Evolutionary conservation across 2,888 invertebrate genomes (phyloP).

Genomic region (Polydrusus pterygomalis): DNA sequence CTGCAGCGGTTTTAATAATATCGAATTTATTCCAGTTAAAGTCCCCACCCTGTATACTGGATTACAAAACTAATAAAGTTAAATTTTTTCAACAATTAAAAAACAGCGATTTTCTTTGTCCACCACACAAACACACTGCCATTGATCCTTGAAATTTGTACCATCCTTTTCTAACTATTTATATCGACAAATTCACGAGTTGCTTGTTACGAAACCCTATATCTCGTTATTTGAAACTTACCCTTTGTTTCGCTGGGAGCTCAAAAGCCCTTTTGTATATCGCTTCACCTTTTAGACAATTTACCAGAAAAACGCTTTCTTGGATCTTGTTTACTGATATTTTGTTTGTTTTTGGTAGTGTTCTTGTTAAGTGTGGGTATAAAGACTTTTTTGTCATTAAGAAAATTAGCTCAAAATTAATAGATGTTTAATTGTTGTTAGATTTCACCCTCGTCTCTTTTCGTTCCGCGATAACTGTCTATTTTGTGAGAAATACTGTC

Average conservation of each 20-base stretch:
- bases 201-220: neutral
- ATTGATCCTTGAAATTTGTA: neutral
- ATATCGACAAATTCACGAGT: neutral
- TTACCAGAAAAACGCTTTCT: slow-evolving; percentile 15
- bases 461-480: no score
- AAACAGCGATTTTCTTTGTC: no score
- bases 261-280: slow-evolving; percentile 19
- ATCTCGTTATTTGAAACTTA: slow-evolving; percentile 6
- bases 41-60: no score
- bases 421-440: no score
- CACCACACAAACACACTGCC: neutral
- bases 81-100: no score
- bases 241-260: slow-evolving; percentile 16
- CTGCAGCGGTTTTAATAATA: no score
- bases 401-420: neutral
- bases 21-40: no score
- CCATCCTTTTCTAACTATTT: neutral
- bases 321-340: slow-evolving; percentile 20
- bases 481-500: no score
- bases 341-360: neutral
- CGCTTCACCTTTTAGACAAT: slow-evolving; percentile 24
- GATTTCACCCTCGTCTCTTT: no score
- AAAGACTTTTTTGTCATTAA: neutral
- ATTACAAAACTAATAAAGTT: no score
- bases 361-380: neutral